Evolutionary conservation across 2,888 invertebrate genomes (phyloP).

Genomic region (Acleris cristana): DNA sequence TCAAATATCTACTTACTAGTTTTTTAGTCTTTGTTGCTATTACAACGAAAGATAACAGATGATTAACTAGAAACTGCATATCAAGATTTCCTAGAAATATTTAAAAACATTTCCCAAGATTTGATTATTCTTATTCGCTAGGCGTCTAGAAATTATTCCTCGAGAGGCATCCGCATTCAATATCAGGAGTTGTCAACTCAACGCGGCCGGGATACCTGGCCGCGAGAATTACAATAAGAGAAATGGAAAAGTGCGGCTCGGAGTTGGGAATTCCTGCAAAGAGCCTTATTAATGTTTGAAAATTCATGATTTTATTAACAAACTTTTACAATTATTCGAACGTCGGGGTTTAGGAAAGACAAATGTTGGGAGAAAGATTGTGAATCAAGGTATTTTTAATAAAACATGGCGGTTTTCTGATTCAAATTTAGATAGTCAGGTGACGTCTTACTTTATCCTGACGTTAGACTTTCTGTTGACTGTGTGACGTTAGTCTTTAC

Average conservation of each 20-base stretch:
- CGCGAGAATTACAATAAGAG: slow-evolving; percentile 27
- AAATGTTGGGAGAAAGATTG: slow-evolving; percentile 14
- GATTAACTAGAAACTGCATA: too few relatives aligned
- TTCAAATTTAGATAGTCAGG: neutral
- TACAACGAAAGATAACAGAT: too few relatives aligned
- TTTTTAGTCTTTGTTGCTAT: too few relatives aligned
- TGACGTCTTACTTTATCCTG: too few relatives aligned
- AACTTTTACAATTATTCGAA: slow-evolving; percentile 28
- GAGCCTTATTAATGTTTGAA: slow-evolving; percentile 28
- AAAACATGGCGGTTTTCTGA: slow-evolving; percentile 3
- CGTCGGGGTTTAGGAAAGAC: slow-evolving; percentile 15
- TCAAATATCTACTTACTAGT: too few relatives aligned
- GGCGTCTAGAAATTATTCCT: too few relatives aligned
- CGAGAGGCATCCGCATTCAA: slow-evolving; percentile 4
- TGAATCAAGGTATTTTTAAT: slow-evolving; percentile 2
- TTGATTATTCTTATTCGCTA: too few relatives aligned
- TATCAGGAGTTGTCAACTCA: slow-evolving; percentile 31
- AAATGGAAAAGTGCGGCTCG: slow-evolving; percentile 25
- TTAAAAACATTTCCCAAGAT: too few relatives aligned
- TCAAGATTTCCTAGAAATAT: too few relatives aligned
- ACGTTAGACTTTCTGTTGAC: too few relatives aligned
- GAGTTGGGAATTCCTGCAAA: slow-evolving; percentile 17
- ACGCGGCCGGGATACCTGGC: slow-evolving; percentile 13
- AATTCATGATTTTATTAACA: slow-evolving; percentile 29
- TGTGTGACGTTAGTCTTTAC: too few relatives aligned